Conservation (phyloP, 2,888 invertebrate species). For the Neoascia interrupta region DNA sequence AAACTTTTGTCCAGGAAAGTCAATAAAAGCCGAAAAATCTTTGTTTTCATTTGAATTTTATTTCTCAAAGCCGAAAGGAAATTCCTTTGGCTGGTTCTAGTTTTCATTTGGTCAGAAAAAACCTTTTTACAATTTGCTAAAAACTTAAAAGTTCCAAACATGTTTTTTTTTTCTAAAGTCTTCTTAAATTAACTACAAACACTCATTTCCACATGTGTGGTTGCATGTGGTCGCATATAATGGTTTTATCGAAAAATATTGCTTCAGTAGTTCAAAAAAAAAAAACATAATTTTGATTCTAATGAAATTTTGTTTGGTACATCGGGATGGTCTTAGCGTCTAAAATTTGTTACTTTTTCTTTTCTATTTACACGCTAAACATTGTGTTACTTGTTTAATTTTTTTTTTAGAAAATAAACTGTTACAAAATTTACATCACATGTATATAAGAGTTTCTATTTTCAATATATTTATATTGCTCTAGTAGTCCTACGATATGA, state of each 20-base stretch:
- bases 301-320: conserved; percentile 33
- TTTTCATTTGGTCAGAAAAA: neutral
- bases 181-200: conserved; percentile 36
- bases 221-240: no score
- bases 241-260: conserved; percentile 60
- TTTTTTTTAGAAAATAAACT: conserved; percentile 52
- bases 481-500: conserved; percentile 66
- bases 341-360: conserved; percentile 11
- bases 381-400: neutral
- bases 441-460: conserved; percentile 33
- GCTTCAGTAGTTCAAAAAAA: conserved; percentile 55
- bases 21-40: neutral
- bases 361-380: conserved; percentile 41
- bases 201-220: no score
- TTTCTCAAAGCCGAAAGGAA: conserved; percentile 24
- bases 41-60: neutral
- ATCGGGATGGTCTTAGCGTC: conserved; percentile 48
- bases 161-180: neutral
- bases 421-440: conserved; percentile 63
- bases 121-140: conserved; percentile 22
- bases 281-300: conserved; percentile 37
- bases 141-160: conserved; percentile 11
- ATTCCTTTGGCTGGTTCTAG: conserved; percentile 13
- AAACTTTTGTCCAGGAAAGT: no score
- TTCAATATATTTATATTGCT: conserved; percentile 8